phyloP scores from a whole-genome alignment of 2,797 vertebrate species.

The Nyctalus aviator region DNA sequence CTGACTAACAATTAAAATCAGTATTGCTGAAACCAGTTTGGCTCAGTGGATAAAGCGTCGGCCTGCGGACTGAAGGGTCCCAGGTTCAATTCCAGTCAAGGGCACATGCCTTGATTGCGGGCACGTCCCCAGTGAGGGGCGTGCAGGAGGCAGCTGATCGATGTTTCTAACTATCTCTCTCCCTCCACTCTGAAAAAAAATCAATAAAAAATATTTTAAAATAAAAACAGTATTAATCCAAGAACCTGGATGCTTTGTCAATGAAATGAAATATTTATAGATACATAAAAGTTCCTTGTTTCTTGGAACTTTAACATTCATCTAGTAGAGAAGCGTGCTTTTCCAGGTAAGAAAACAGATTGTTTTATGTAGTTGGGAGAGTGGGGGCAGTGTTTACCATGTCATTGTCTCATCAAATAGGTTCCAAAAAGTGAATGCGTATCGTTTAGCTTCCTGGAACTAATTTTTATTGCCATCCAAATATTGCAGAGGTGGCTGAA shows the following conservation, averaged over 20 bases:
- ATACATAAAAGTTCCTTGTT: neutral
- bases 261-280: conserved; percentile 20
- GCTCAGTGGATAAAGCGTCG: no score
- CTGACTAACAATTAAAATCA: neutral
- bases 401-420: neutral
- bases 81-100: no score
- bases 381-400: neutral
- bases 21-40: neutral
- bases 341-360: conserved; percentile 1
- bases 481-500: neutral
- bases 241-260: conserved; percentile 14
- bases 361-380: neutral
- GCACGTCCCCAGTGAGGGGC: no score
- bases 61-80: no score
- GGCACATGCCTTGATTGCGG: no score
- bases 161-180: no score
- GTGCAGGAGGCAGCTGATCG: no score
- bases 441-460: neutral
- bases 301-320: neutral
- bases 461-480: neutral
- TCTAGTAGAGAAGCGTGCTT: neutral
- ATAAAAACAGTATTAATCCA: neutral
- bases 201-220: no score
- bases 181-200: no score
- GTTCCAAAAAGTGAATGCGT: neutral